phyloP scores from a whole-genome alignment of 1,140 invertebrate species.

The Drosophila pseudoobscura region DNA sequence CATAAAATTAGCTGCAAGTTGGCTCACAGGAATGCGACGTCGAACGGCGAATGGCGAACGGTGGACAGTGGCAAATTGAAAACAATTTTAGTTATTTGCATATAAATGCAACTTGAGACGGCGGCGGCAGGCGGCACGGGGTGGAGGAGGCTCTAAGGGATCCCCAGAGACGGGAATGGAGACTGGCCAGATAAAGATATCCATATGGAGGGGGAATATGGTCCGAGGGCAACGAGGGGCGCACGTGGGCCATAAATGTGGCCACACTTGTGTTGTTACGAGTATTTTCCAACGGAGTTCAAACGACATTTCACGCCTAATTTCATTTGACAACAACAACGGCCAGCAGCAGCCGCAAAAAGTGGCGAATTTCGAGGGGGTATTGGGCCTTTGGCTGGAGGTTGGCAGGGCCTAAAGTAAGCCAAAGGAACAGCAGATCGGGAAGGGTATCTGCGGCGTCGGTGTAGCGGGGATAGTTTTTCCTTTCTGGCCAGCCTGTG shows the following conservation, averaged over 20 bases:
- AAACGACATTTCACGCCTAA: conserved; percentile 78
- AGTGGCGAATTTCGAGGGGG: conserved; percentile 37
- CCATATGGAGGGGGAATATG: too few species aligned
- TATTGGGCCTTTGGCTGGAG: too few species aligned
- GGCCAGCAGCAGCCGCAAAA: conserved; percentile 6
- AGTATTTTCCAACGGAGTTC: conserved; percentile 67
- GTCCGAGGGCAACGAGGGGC: too few species aligned
- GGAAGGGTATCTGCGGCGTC: too few species aligned
- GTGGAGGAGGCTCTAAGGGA: too few species aligned
- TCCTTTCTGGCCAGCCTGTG: background rate
- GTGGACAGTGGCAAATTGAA: conserved; percentile 73
- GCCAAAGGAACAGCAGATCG: too few species aligned
- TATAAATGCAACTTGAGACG: conserved; percentile 77
- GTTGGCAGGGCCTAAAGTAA: too few species aligned
- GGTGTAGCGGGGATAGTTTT: too few species aligned
- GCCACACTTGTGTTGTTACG: conserved; percentile 32
- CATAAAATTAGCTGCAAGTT: conserved; percentile 78
- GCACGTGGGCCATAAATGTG: too few species aligned
- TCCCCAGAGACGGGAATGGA: background rate
- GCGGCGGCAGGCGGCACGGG: conserved; percentile 13
- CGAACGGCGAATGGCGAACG: conserved; percentile 20
- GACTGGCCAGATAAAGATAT: too few species aligned
- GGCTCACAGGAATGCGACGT: conserved; percentile 66
- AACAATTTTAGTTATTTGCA: conserved; percentile 81
- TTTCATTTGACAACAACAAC: conserved; percentile 67